Base-by-base conservation (phyloP, 2,113 vertebrate genomes). In the Pseudonaja textilis region DNA sequence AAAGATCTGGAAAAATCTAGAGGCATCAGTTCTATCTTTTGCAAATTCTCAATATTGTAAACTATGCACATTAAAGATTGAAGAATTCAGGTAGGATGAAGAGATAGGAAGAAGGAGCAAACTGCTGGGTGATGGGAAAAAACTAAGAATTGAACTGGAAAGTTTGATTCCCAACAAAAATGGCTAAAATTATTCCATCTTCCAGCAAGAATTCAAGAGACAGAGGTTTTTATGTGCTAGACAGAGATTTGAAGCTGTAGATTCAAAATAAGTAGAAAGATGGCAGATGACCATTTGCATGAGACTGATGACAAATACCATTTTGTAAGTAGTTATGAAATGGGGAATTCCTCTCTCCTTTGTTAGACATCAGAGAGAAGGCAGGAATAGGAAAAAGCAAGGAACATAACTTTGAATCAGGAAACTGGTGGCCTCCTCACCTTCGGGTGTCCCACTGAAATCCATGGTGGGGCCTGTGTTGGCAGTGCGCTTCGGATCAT, bases 401-500 rank as follows among this genome's bases (percentile, higher is more conserved):
- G 25, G 3, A 14, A 2, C 1, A 14, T 29, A 54, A 88, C 22
- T 47, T 61, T 59, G 29, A 34, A 20, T 0, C 1, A 54, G 91
- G 90, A 4, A 57, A 12, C 0, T 86, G 85, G 20, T 45, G 69
- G 61, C 54, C 91, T n/a, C 26, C 97, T 95, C 96, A 99, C 99
- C 99, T 96, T 99, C 99, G 0, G 98, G 98, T 0, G 98, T 99
- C 86, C 99, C 99, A 34, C 99, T 99, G 95, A 98, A 98, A 96
- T 99, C 99, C 0, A 96, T 99, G 54, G 98, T 98, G 0, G 99
- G 99, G 3, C 99, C 99, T 0, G 99, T 99, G 93, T 99, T 99
- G 64, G 98, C 97, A 0, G 99, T 99, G 74, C 99, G 98, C 93
- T 99, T 99, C 57, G 99, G 98, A 95, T 99, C 99, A 97, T 99